Evolutionary conservation across 92 coral and sea anemone genomes (phyloP), one percentile per base, ranked within the genome.

Genomic region (Pocillopora grandis): DNA sequence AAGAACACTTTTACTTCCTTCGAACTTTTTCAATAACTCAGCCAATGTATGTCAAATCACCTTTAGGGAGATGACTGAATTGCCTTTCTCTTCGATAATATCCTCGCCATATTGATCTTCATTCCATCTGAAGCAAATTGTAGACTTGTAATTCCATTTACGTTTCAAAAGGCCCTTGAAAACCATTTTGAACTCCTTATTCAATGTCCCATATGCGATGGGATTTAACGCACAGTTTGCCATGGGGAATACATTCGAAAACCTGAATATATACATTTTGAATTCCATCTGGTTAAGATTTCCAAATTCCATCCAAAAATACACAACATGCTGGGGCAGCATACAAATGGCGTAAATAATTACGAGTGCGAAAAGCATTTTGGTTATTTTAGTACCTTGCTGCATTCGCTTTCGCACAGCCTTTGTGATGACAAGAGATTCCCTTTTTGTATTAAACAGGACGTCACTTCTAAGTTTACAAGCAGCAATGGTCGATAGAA

Each of bases 151-250:
- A 27, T 42, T 64, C 81, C 81, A 78, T 21, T 48, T 78, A 13
- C 59, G 58, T 64, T n/a, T 78, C 10, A 95, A 89, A 14, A 92
- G 78, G 35, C 79, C 80, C 76, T 74, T 89, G 80, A 90, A 95
- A 58, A 93, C 98, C 76, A 88, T 90, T 31, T 75, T 87, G 60
- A 93, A 95, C 31, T 95, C 98, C 62, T 93, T 88, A 89, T 95
- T 90, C 63, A 95, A 79, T 13, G 94, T 93, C 5, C 97, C 98
- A 67, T 95, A 95, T 23, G 91, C 95, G 20, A 95, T 93, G 9
- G 98, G 95, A 49, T 95, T 92, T 62, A 95, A 85, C 66, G 98
- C 98, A 67, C 98, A 90, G 85, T 95, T 95, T 17, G 97, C 97
- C 96, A 95, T 95, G 31, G 98, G 92, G 71, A 95, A 95, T 7